phyloP scores from a whole-genome alignment of 2,888 invertebrate genomes.

The Ceratothoa steindachneri region DNA sequence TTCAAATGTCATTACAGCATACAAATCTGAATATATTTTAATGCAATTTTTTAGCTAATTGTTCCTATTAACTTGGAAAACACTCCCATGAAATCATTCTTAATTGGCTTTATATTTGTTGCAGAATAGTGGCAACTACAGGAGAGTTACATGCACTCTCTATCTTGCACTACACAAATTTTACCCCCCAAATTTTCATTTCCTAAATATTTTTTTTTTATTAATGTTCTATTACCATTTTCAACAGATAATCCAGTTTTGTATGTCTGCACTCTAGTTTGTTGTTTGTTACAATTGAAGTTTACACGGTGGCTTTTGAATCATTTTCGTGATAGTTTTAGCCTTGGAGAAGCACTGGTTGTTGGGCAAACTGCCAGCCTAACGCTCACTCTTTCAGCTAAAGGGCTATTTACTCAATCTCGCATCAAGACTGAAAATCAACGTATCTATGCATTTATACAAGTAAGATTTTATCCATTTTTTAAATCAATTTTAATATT shows the following conservation, averaged over 20 bases:
- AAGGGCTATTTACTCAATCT: constrained; percentile 1
- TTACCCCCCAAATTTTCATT: background rate
- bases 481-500: too few species aligned
- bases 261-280: background rate
- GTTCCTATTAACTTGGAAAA: too few species aligned
- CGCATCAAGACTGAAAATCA: constrained; percentile 20
- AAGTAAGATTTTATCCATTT: too few species aligned
- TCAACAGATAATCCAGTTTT: background rate
- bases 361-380: constrained; percentile 28
- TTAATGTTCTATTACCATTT: background rate
- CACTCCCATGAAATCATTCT: too few species aligned
- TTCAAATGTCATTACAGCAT: too few species aligned
- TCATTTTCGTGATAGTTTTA: constrained; percentile 30
- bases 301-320: constrained; percentile 32
- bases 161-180: too few species aligned
- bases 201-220: too few species aligned
- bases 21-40: too few species aligned
- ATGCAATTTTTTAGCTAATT: too few species aligned
- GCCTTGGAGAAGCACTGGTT: constrained; percentile 32
- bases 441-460: constrained; percentile 17
- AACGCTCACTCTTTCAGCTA: constrained; percentile 21
- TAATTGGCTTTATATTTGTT: too few species aligned
- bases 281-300: background rate
- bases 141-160: too few species aligned
- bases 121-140: too few species aligned